Percentiles rank a stretch among this genome's conserved stretches.
phyloP scores from a whole-genome alignment of 2,797 vertebrate species.

The Todus mexicanus region DNA sequence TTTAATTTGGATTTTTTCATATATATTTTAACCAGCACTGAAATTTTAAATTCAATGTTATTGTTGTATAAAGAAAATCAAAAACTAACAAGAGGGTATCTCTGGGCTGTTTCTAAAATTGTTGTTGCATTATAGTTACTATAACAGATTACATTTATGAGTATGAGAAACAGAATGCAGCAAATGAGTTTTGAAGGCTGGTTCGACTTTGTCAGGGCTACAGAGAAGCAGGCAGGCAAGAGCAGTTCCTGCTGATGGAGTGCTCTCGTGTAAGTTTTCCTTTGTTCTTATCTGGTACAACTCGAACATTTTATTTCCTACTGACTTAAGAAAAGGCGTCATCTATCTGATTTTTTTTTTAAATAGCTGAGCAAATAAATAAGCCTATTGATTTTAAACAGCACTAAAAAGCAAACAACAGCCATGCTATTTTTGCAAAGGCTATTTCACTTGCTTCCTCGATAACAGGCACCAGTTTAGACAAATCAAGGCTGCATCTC shows the following conservation, averaged over 20 bases:
- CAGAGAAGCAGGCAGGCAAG: background rate
- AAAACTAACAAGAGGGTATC: background rate
- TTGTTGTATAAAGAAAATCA: background rate
- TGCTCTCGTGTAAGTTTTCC: background rate
- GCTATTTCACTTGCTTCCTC: background rate
- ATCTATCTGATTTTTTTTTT: too few relatives aligned
- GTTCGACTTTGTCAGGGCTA: background rate
- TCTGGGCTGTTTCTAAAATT: background rate
- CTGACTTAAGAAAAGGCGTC: background rate
- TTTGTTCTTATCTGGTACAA: background rate
- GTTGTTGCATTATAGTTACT: background rate
- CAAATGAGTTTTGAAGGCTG: background rate
- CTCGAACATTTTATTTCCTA: background rate
- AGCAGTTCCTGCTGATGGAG: background rate
- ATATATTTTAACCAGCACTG: background rate
- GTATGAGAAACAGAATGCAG: background rate
- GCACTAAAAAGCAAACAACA: background rate
- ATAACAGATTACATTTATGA: background rate
- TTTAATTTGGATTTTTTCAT: background rate
- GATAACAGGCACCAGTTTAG: background rate
- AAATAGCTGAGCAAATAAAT: background rate
- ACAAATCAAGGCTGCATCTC: background rate
- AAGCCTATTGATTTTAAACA: background rate
- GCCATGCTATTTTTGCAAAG: background rate
- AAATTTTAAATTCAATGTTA: background rate